Evolutionary conservation across 2,888 invertebrate species (phyloP).

Genomic region (Euzophera pinguis): DNA sequence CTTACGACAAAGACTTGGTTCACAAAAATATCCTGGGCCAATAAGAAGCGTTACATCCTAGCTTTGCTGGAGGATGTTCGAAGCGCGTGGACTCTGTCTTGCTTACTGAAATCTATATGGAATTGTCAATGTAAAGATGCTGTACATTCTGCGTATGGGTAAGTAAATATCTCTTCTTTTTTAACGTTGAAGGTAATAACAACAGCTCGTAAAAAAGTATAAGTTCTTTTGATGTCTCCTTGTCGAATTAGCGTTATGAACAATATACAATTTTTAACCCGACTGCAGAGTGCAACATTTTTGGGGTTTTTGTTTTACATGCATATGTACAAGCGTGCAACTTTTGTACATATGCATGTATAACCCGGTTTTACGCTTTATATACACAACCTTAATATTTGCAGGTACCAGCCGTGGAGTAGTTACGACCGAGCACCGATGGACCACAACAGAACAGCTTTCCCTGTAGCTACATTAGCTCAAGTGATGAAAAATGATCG

Average conservation of each 20-base stretch:
- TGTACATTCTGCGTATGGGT: slow-evolving; percentile 53
- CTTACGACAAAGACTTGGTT: slow-evolving; percentile 58
- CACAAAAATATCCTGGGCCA: slow-evolving; percentile 49
- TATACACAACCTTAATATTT: too few relatives aligned
- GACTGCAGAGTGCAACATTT: too few relatives aligned
- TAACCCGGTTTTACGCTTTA: too few relatives aligned
- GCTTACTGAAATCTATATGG: slow-evolving; percentile 67
- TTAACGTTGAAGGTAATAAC: too few relatives aligned
- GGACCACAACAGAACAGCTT: slow-evolving; percentile 64
- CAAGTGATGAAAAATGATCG: slow-evolving; percentile 58
- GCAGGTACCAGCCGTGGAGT: slow-evolving; percentile 41
- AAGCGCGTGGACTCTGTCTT: slow-evolving; percentile 55
- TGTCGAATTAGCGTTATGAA: too few relatives aligned
- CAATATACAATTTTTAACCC: too few relatives aligned
- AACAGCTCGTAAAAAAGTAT: too few relatives aligned
- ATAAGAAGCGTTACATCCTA: slow-evolving; percentile 55
- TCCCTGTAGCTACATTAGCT: slow-evolving; percentile 42
- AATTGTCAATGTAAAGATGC: slow-evolving; percentile 64
- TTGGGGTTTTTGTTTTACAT: too few relatives aligned
- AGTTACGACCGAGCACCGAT: slow-evolving; percentile 60
- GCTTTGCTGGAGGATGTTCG: slow-evolving; percentile 48
- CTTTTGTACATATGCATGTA: too few relatives aligned
- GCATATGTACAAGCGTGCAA: too few relatives aligned
- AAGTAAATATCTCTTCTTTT: too few relatives aligned
- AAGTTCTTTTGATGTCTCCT: too few relatives aligned